phyloP scores from a whole-genome alignment of 2,888 invertebrate species.

The Oxystoma pomonae region DNA sequence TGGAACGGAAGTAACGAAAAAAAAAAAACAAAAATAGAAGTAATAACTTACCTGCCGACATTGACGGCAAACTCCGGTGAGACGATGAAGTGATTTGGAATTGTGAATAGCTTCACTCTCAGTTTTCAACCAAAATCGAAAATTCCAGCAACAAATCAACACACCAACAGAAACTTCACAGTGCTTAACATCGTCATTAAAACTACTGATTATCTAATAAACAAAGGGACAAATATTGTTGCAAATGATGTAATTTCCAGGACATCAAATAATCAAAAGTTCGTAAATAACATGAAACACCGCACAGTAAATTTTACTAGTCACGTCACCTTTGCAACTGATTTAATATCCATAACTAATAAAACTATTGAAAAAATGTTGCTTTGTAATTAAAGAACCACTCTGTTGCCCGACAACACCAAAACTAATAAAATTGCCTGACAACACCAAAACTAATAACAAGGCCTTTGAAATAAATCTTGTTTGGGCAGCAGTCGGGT shows the following conservation, averaged over 20 bases:
- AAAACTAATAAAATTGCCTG: too few species aligned
- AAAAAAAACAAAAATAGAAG: too few species aligned
- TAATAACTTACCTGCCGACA: constrained; percentile 42
- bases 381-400: too few species aligned
- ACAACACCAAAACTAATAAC: too few species aligned
- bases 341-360: too few species aligned
- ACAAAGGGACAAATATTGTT: neutral
- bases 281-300: neutral
- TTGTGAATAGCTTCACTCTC: constrained; percentile 29
- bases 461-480: too few species aligned
- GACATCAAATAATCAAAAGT: neutral
- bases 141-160: constrained; percentile 4
- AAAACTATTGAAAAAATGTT: too few species aligned
- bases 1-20: too few species aligned
- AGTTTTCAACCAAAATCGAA: constrained; percentile 1
- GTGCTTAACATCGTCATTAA: neutral
- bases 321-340: too few species aligned
- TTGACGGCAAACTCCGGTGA: constrained; percentile 44
- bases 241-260: neutral
- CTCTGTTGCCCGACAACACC: too few species aligned
- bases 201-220: neutral
- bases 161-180: neutral
- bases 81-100: constrained; percentile 34
- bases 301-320: neutral
- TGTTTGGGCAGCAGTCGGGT: too few species aligned